Base-by-base conservation (phyloP, 2,797 vertebrate species). In the Mormyrops boulengeri region DNA sequence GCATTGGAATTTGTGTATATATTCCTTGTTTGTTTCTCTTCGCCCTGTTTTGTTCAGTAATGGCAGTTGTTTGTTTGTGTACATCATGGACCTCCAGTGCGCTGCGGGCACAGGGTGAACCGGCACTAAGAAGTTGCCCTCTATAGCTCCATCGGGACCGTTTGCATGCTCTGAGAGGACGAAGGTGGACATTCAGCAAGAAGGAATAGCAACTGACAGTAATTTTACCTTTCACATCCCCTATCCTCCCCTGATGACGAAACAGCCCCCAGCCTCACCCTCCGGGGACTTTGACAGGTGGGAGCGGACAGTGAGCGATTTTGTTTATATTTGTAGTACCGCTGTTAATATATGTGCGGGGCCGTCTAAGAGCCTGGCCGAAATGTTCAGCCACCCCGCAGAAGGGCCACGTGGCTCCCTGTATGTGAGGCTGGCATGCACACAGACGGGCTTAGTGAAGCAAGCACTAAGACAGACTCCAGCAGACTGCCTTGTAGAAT, bases 101-200 rank as follows among this genome's bases (percentile, higher is more conserved):
- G 91, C 41, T 44, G 50, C 41, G 84, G 73, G 77, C 86, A 11
- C 87, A 7, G n/a, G 66, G 89, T 91, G 91, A 92, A 90, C 90
- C 91, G 55, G 82, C 89, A 66, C 91, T 91, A 85, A 90, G 73
- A 91, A 92, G 88, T 91, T 89, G 92, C 90, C 92, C 89, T 91
- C 69, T 9, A n/a, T 47, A 82, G 52, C 88, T 92, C 94, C 91
- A 91, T 90, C 34, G 0, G 5, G 62, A 91, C 90, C 92, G 85
- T 92, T 92, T 90, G 80, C 38, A 85, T 89, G 90, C 22, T 49
- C 89, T 2, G 34, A 87, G 92, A 91, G 91, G 53, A 90, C 91
- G 88, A 89, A 88, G 90, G 82, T 89, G 94, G 93, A 95, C 95
- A 95, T 91, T 92, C 91, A 26, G 90, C 89, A 95, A 96, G 95